Evolutionary conservation across 2,888 invertebrate genomes (phyloP).

Genomic region (Caenorhabditis doughertyi): DNA sequence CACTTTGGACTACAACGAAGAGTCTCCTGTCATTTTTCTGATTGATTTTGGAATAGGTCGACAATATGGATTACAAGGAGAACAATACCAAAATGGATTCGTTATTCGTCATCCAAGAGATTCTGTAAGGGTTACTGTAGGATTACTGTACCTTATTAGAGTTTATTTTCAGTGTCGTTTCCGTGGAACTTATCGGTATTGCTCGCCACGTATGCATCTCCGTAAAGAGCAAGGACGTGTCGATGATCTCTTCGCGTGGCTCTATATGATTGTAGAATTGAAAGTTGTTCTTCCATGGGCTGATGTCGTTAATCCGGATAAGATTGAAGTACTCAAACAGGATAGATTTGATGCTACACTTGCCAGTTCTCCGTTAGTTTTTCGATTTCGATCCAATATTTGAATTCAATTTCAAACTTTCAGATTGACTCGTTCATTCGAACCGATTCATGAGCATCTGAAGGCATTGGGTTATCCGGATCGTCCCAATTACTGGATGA

Average conservation of each 20-base stretch:
- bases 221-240: conserved; percentile 41
- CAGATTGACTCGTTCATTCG: conserved; percentile 23
- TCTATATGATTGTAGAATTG: conserved; percentile 62
- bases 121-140: background rate
- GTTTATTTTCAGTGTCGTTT: conserved; percentile 44
- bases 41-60: conserved; percentile 65
- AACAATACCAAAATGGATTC: background rate
- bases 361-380: conserved; percentile 23
- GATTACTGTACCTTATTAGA: too few relatives aligned
- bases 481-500: conserved; percentile 61
- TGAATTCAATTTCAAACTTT: background rate
- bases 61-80: conserved; percentile 25
- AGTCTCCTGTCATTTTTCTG: conserved; percentile 44
- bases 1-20: conserved; percentile 44
- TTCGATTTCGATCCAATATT: background rate
- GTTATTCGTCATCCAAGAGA: conserved; percentile 52
- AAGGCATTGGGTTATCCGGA: conserved; percentile 37
- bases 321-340: conserved; percentile 41
- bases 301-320: conserved; percentile 27
- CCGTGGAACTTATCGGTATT: conserved; percentile 54
- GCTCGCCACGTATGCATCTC: conserved; percentile 51
- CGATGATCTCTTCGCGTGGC: conserved; percentile 52
- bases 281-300: conserved; percentile 48
- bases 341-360: conserved; percentile 35
- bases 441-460: conserved; percentile 52